Evolutionary conservation across 2,888 invertebrate genomes (phyloP).

Genomic region (Parasteatoda lunata): DNA sequence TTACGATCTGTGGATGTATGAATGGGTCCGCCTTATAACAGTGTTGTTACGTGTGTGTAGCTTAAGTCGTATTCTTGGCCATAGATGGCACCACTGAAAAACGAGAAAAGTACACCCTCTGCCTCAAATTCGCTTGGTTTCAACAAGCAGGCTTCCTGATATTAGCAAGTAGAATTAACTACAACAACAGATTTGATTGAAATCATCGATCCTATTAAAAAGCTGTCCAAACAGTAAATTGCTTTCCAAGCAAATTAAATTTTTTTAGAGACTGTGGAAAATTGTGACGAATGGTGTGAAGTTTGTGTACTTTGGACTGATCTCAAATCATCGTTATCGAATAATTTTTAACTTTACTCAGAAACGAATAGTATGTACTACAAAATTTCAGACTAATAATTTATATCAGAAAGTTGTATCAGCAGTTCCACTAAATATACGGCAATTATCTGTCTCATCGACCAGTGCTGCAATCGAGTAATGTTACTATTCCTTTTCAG

Average conservation of each 20-base stretch:
- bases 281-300: background rate
- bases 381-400: background rate
- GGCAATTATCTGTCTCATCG: conserved; percentile 3
- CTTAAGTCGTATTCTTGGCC: too few species aligned
- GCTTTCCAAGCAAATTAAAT: background rate
- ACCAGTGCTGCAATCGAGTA: background rate
- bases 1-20: too few species aligned
- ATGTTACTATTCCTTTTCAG: background rate
- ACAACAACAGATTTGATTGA: background rate
- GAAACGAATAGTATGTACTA: background rate
- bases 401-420: background rate
- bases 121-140: too few species aligned
- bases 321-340: background rate
- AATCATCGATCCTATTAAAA: conserved; percentile 3
- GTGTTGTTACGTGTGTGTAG: too few species aligned
- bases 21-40: too few species aligned
- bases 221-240: background rate
- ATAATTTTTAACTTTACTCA: background rate
- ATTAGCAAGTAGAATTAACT: too few species aligned
- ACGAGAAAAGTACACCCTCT: too few species aligned
- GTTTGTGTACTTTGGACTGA: conserved; percentile 2
- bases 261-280: background rate
- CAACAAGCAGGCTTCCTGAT: too few species aligned
- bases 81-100: too few species aligned
- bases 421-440: too few species aligned